phyloP scores from a whole-genome alignment of 1,140 invertebrate species.

The Tribolium madens region DNA sequence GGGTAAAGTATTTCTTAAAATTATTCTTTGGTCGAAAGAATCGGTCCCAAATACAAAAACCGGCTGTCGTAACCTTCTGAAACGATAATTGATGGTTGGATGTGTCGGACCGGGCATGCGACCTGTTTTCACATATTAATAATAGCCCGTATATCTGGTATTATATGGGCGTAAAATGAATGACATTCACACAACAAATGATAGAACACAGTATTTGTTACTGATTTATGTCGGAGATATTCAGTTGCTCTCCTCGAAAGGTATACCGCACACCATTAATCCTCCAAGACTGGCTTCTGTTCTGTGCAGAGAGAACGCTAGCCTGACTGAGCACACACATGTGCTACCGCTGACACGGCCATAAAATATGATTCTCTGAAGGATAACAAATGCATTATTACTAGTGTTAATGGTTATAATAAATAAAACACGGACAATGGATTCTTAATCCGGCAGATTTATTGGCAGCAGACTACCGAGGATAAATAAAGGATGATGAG shows the following conservation, averaged over 20 bases:
- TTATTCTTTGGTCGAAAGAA: neutral
- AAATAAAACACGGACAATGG: slow-evolving; percentile 65
- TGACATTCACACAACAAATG: slow-evolving; percentile 61
- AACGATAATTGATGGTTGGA: slow-evolving; percentile 33
- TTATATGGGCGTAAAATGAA: slow-evolving; percentile 57
- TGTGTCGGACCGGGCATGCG: slow-evolving; percentile 19
- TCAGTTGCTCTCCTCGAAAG: slow-evolving; percentile 58
- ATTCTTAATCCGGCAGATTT: slow-evolving; percentile 65
- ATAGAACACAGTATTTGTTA: slow-evolving; percentile 60
- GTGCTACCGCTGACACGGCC: slow-evolving; percentile 60
- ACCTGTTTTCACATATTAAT: slow-evolving; percentile 46
- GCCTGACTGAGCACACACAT: slow-evolving; percentile 54
- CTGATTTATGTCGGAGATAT: slow-evolving; percentile 62
- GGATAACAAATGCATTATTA: slow-evolving; percentile 66
- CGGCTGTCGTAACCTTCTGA: slow-evolving; percentile 5
- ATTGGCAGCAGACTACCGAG: slow-evolving; percentile 57
- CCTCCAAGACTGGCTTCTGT: slow-evolving; percentile 57
- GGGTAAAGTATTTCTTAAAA: too few relatives aligned
- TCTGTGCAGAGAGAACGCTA: slow-evolving; percentile 46
- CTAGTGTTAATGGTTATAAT: slow-evolving; percentile 66
- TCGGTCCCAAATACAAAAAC: slow-evolving; percentile 12
- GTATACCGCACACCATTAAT: slow-evolving; percentile 63
- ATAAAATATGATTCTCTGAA: slow-evolving; percentile 65
- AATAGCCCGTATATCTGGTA: slow-evolving; percentile 40
- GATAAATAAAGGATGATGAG: slow-evolving; percentile 60